Percentiles rank a stretch among this genome's conserved stretches.
Evolutionary conservation across 2,113 vertebrate species (phyloP).

Genomic region (Rana temporaria): DNA sequence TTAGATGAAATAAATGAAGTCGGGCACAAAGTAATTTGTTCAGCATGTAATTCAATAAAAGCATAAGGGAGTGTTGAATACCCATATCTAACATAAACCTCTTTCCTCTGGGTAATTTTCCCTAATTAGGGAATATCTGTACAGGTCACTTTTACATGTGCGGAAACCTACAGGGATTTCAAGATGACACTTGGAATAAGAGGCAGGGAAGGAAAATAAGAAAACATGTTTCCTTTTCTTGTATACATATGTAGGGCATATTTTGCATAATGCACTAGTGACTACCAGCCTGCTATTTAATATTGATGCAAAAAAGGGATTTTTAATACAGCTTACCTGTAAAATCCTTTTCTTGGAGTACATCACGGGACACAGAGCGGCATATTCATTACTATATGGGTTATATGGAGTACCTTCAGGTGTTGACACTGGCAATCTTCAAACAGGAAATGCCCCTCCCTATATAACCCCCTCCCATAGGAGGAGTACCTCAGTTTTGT

Average conservation of each 20-base stretch:
- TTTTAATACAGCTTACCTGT: no score
- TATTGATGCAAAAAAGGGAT: background rate
- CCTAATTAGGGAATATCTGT: conserved; percentile 8
- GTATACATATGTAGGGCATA: background rate
- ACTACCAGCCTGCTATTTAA: background rate
- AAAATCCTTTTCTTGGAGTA: no score
- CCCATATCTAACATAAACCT: conserved; percentile 13
- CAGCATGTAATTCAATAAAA: conserved; percentile 27
- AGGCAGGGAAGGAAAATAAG: background rate
- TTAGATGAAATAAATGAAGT: conserved; percentile 21
- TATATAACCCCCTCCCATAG: no score
- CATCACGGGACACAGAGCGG: no score
- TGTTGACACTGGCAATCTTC: no score
- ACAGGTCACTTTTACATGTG: background rate
- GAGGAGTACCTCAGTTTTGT: no score
- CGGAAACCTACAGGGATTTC: conserved; percentile 1
- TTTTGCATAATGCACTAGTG: background rate
- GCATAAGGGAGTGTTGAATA: background rate
- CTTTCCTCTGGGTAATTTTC: conserved; percentile 23
- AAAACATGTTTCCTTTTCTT: background rate
- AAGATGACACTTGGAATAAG: background rate
- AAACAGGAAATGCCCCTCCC: no score
- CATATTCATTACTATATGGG: no score
- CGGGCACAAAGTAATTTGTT: conserved; percentile 1
- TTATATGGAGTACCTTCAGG: no score